phyloP scores from a whole-genome alignment of 1,140 invertebrate species.

The Batillaria attramentaria region DNA sequence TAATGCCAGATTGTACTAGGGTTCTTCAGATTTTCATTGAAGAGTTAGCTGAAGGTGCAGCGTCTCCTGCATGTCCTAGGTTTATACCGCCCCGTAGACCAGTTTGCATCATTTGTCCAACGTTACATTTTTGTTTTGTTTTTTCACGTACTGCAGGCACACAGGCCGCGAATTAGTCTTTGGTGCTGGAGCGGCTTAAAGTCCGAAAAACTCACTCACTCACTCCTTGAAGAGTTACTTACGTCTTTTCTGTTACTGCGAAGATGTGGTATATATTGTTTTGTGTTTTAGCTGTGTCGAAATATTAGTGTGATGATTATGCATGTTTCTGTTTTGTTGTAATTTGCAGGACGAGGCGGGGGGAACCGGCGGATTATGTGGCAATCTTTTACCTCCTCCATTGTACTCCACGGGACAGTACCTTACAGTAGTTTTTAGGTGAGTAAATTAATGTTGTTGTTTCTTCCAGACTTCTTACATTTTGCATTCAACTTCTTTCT shows the following conservation, averaged over 20 bases:
- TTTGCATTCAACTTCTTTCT: too few relatives aligned
- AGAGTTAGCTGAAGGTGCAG: too few relatives aligned
- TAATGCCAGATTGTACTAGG: too few relatives aligned
- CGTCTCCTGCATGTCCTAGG: too few relatives aligned
- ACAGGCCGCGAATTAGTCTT: neutral
- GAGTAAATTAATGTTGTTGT: constrained; percentile 21
- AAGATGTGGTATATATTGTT: neutral
- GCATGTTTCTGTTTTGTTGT: constrained; percentile 3
- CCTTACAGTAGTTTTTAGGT: constrained; percentile 45
- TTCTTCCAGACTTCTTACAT: neutral
- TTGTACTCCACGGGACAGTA: constrained; percentile 41
- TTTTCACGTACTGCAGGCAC: too few relatives aligned
- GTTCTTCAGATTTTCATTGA: too few relatives aligned
- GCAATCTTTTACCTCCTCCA: constrained; percentile 32
- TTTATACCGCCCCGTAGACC: too few relatives aligned
- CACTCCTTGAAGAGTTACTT: neutral
- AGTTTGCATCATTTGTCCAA: too few relatives aligned
- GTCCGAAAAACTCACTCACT: too few relatives aligned
- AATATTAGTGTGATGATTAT: neutral
- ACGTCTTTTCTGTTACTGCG: neutral
- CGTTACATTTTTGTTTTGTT: too few relatives aligned
- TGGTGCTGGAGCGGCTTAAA: neutral
- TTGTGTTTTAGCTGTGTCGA: neutral
- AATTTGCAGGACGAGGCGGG: constrained; percentile 38
- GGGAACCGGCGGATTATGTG: constrained; percentile 35